Base-by-base conservation (phyloP, 2,113 vertebrate genomes). In the rabbit (Oryctolagus cuniculus) region DNA sequence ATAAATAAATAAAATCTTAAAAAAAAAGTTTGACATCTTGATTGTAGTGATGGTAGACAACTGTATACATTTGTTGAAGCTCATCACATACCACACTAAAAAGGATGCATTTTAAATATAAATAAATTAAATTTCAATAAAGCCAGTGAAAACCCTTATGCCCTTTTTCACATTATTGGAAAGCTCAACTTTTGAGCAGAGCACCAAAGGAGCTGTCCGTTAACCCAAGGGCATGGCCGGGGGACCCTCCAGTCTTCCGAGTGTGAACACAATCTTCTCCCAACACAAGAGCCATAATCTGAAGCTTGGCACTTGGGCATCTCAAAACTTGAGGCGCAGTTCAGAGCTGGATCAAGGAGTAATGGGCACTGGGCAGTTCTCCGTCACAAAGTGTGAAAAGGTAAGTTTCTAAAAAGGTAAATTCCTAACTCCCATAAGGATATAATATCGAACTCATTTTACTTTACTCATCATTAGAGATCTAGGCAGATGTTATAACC, bases 381-480 rank as follows among this genome's bases (percentile, higher is more conserved):
- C 21, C 1, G 31, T 77, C 36, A 75, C 27, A 72, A 51, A 21
- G 16, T 29, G 13, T 77, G 77, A 75, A 70, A 55, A 77, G 29
- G 83, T 69, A 22, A 83, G 77, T 69, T 73, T 84, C 34, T 34
- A 36, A 49, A 94, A 67, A 83, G 55, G 49, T 55, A 24, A 58
- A 90, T 83, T n/a, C 19, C 27, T 2, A 19, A 58, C 29, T 64
- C 29, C 63, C 73, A 38, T 64, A 74, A 95, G 36, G 38, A 34
- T 83, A 34, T 88, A 31, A 90, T 90, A 84, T 51, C 19, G 34
- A 91, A 61, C 13, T 74, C 21, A 74, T 29, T 69, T 91, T n/a
- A 49, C 84, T 91, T 79, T 80, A 77, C 19, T 93, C 24, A 19
- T 86, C 67, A 75, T 83, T 77, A 77, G 7, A 83, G 64, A 55